phyloP scores from a whole-genome alignment of 2,797 vertebrate species.

The Sebastolobus alascanus region DNA sequence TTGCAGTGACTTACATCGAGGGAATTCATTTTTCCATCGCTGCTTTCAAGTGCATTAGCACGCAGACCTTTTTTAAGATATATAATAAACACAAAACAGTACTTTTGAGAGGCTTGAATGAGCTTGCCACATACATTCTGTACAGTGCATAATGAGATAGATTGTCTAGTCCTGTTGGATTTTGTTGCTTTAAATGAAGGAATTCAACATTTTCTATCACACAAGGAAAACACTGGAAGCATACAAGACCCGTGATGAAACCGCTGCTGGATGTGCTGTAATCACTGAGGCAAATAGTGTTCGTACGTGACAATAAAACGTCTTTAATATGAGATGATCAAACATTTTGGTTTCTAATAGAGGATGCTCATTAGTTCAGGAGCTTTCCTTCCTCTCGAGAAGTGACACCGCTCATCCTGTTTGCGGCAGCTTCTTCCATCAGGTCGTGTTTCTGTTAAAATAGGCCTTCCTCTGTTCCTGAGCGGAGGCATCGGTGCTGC shows the following conservation, averaged over 20 bases:
- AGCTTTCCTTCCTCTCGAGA: slow-evolving; percentile 43
- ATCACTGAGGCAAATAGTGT: background rate
- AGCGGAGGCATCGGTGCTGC: slow-evolving; percentile 50
- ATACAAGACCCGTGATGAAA: background rate
- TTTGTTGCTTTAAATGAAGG: background rate
- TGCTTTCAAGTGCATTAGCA: slow-evolving; percentile 6
- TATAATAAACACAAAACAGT: background rate
- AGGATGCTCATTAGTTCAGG: background rate
- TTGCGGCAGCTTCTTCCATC: slow-evolving; percentile 27
- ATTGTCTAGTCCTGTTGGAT: background rate
- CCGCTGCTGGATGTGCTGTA: background rate
- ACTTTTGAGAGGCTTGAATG: background rate
- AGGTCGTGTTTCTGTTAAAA: slow-evolving; percentile 53
- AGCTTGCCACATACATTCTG: background rate
- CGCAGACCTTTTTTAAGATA: background rate
- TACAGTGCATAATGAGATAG: background rate
- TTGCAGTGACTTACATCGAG: slow-evolving; percentile 24
- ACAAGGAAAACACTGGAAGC: background rate
- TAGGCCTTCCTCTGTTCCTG: slow-evolving; percentile 60
- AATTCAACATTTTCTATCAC: background rate
- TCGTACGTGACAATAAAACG: background rate
- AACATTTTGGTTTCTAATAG: slow-evolving; percentile 30
- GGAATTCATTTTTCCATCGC: slow-evolving; percentile 26
- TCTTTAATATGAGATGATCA: slow-evolving; percentile 10
- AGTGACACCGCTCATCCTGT: slow-evolving; percentile 48